These are phyloP conservation scores for Polypterus bichir DNA, from an alignment of 2,113 vertebrate genomes.

Conservation along the genomic window DNA sequence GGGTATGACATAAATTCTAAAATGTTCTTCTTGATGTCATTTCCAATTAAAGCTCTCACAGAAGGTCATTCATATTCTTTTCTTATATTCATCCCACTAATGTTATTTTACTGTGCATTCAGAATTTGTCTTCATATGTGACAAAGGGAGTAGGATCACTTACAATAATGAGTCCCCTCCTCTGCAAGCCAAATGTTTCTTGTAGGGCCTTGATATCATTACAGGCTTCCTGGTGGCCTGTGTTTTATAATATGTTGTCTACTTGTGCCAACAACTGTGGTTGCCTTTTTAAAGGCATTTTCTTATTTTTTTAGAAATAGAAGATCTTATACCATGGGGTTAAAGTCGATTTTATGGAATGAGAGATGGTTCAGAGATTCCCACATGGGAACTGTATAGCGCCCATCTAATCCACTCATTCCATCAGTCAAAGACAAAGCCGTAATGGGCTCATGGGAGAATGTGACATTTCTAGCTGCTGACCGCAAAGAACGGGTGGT, in stretches of 20 bases:
- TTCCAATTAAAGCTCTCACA: too few relatives aligned
- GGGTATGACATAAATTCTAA: too few relatives aligned
- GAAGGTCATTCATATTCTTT: too few relatives aligned
- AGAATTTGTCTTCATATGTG: too few relatives aligned
- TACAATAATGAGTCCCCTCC: not conserved
- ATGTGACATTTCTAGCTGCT: slow-evolving; percentile 17
- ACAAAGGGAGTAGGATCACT: too few relatives aligned
- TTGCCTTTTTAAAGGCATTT: slow-evolving; percentile 10
- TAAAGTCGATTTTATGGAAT: slow-evolving; percentile 9
- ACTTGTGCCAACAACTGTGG: slow-evolving; percentile 26
- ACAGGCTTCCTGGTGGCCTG: slow-evolving; percentile 31
- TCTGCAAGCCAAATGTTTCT: slow-evolving; percentile 28
- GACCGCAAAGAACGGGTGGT: slow-evolving; percentile 15
- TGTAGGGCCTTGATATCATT: slow-evolving; percentile 24
- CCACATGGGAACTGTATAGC: slow-evolving; percentile 16
- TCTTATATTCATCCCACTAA: too few relatives aligned
- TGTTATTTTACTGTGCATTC: too few relatives aligned
- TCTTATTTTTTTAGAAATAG: slow-evolving; percentile 21
- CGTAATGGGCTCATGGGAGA: slow-evolving; percentile 37
- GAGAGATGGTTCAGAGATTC: slow-evolving; percentile 4
- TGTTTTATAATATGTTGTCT: slow-evolving; percentile 25
- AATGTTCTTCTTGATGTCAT: too few relatives aligned
- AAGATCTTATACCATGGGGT: slow-evolving; percentile 20
- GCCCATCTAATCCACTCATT: slow-evolving; percentile 16
- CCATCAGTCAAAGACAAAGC: slow-evolving; percentile 42